phyloP scores from a whole-genome alignment of 1,140 invertebrate genomes.

The Ostrea edulis region DNA sequence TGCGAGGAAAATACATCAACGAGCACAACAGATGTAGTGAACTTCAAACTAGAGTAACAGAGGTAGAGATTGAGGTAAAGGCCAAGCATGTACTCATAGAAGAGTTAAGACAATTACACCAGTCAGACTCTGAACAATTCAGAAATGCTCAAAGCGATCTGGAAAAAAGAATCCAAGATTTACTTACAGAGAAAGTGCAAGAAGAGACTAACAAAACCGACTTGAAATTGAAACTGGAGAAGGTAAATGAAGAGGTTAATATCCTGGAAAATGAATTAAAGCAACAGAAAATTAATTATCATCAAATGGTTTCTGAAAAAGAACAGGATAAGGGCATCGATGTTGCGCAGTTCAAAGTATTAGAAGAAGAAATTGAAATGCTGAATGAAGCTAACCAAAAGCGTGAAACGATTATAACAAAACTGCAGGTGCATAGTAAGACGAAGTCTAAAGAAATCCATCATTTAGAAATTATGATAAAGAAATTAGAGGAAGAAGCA shows the following conservation, averaged over 20 bases:
- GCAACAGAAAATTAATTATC: neutral
- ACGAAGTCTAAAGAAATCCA: neutral
- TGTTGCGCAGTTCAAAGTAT: neutral
- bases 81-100: neutral
- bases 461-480: neutral
- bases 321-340: neutral
- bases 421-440: slow-evolving; percentile 13
- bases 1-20: neutral
- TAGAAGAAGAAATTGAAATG: neutral
- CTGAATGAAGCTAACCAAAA: neutral
- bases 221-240: neutral
- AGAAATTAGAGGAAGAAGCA: neutral
- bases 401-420: neutral
- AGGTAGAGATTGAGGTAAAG: neutral
- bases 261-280: neutral
- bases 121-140: neutral
- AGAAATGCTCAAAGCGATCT: neutral
- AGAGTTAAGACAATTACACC: neutral
- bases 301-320: neutral
- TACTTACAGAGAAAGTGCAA: neutral
- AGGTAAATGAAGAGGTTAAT: neutral
- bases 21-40: neutral
- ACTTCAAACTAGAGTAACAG: neutral
- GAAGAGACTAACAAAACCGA: neutral
- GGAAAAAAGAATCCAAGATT: neutral